phyloP scores from a whole-genome alignment of 1,140 invertebrate genomes.

The Aphelenchoides fujianensis region DNA sequence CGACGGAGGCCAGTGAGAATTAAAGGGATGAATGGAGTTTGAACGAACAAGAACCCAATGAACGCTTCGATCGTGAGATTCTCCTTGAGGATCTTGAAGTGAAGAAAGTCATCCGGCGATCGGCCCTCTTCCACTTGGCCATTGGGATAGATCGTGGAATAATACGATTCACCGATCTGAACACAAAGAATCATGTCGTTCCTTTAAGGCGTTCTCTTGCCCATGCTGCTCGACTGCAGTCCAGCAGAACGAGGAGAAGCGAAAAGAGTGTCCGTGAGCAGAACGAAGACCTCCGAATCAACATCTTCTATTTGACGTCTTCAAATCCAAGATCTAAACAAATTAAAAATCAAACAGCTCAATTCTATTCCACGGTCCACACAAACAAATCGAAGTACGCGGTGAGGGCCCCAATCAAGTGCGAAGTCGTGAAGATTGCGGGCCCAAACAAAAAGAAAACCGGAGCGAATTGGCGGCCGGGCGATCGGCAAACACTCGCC shows the following conservation, averaged over 20 bases:
- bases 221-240: background rate
- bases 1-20: background rate
- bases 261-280: background rate
- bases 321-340: background rate
- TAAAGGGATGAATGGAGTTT: background rate
- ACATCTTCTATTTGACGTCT: background rate
- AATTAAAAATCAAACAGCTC: background rate
- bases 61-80: conserved; percentile 4
- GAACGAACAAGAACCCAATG: conserved; percentile 3
- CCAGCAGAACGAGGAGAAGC: background rate
- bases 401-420: no score
- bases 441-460: no score
- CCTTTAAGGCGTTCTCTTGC: background rate
- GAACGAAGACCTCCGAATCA: no score
- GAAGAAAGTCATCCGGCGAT: conserved; percentile 7
- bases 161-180: background rate
- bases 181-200: background rate
- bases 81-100: background rate
- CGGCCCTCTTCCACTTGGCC: conserved; percentile 8
- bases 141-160: conserved; percentile 1
- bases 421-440: no score
- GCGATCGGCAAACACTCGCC: no score
- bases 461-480: no score
- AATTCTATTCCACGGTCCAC: no score
- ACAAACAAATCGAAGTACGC: no score